Base-by-base conservation (phyloP, 2,113 vertebrate genomes). In the Neotragus pygmaeus region DNA sequence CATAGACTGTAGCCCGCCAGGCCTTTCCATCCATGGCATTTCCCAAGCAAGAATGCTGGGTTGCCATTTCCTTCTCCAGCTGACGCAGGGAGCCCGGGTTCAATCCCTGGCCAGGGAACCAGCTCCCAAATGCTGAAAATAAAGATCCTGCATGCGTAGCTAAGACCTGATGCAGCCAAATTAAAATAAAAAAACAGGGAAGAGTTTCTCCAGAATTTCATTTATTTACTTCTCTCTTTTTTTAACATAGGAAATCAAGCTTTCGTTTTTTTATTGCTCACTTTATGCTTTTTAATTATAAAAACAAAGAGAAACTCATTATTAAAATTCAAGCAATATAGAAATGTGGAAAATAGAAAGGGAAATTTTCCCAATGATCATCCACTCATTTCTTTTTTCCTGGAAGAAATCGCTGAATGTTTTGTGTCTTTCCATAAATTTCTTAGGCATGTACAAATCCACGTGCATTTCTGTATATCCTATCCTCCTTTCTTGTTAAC, bases 281-380 rank as follows among this genome's bases (percentile, higher is more conserved):
- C 88, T 92, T 97, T 88, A 95, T 96, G 58, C 30, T 88, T 96
- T 96, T 97, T 77, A 88, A 93, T 92, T 91, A 84, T 36, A 51
- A 75, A 92, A 88, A 87, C 28, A 39, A 91, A 90, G 60, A 43
- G 36, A 94, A 81, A 81, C 21, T 27, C 62, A 70, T 77, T 64
- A 57, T 88, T 81, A 97, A 92, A 90, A 80, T 43, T 55, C 33
- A 83, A 90, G 57, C n/a, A 91, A 15, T 64, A 78, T 45, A 62
- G 70, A 95, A 75, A 88, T 80, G 16, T 92, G 84, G 62, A 81
- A 89, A 94, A 81, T 58, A 16, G 84, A 92, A 85, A 89, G 57
- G 53, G 58, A 85, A 70, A 36, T 43, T 75, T 96, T 36, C 33
- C n/a, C 57, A 55, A 1, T 30, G 6, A 3, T 89, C 73, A 43